Percentiles rank a stretch among this genome's conserved stretches.
phyloP scores from a whole-genome alignment of 2,888 invertebrate genomes.

The Rhingia rostrata region DNA sequence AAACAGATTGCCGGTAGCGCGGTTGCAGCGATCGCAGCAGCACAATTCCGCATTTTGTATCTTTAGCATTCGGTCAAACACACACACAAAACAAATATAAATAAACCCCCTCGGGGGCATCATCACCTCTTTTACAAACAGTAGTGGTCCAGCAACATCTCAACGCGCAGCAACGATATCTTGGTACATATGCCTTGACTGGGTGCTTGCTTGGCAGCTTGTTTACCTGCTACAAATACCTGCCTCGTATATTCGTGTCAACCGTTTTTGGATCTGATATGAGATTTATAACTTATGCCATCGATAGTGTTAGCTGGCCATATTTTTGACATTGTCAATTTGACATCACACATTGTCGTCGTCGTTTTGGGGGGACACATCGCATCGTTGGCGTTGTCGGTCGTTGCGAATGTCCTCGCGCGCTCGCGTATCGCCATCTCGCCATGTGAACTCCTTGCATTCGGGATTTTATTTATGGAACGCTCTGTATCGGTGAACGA shows the following conservation, averaged over 20 bases:
- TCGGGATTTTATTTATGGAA: slow-evolving; percentile 72
- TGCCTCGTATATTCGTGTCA: slow-evolving; percentile 74
- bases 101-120: slow-evolving; percentile 15
- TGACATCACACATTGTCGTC: slow-evolving; percentile 75
- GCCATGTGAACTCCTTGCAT: slow-evolving; percentile 68
- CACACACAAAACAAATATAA: slow-evolving; percentile 17
- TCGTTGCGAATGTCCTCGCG: slow-evolving; percentile 52
- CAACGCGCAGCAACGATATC: slow-evolving; percentile 19
- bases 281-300: slow-evolving; percentile 76
- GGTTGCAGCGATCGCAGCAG: slow-evolving; percentile 1
- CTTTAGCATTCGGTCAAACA: slow-evolving; percentile 13
- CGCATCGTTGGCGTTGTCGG: slow-evolving; percentile 13
- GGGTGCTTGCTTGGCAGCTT: slow-evolving; percentile 64
- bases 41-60: slow-evolving; percentile 51
- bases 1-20: slow-evolving; percentile 58
- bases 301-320: slow-evolving; percentile 76
- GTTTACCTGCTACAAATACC: slow-evolving; percentile 73
- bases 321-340: slow-evolving; percentile 77
- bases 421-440: slow-evolving; percentile 37
- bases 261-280: slow-evolving; percentile 75
- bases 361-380: slow-evolving; percentile 24
- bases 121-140: slow-evolving; percentile 59
- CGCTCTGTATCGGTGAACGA: slow-evolving; percentile 55
- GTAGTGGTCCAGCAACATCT: slow-evolving; percentile 64
- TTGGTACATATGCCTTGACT: slow-evolving; percentile 38